phyloP scores from a whole-genome alignment of 2,113 vertebrate genomes.

The Tretioscincus oriximinensis region DNA sequence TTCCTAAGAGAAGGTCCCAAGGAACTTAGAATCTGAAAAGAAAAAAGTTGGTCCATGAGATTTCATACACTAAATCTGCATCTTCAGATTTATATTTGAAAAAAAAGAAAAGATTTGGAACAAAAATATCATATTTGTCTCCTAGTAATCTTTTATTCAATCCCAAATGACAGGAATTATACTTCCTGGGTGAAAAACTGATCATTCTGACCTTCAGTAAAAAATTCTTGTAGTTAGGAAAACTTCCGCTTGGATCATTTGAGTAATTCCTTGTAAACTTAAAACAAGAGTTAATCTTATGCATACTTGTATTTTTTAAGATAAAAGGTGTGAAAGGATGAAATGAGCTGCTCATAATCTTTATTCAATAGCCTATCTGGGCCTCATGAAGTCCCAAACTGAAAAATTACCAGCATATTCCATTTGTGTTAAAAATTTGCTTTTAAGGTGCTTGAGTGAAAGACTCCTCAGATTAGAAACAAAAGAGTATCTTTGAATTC shows the following conservation, averaged over 20 bases:
- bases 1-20: too few relatives aligned
- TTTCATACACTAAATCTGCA: too few relatives aligned
- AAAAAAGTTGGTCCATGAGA: too few relatives aligned
- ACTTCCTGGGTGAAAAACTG: not conserved
- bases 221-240: not conserved
- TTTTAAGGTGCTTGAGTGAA: not conserved
- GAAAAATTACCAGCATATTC: not conserved
- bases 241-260: too few relatives aligned
- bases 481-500: not conserved
- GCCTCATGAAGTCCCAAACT: too few relatives aligned
- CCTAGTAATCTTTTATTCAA: not conserved
- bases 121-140: not conserved
- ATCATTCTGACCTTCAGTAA: not conserved
- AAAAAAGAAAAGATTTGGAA: not conserved
- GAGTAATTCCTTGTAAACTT: not conserved
- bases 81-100: not conserved
- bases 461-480: too few relatives aligned
- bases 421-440: not conserved
- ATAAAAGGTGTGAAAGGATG: not conserved
- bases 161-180: not conserved
- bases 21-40: too few relatives aligned
- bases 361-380: too few relatives aligned
- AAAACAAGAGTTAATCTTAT: not conserved
- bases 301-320: not conserved
- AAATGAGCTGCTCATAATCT: not conserved